Base-by-base conservation (phyloP, 2,888 invertebrate genomes). In the Smittia aterrima region DNA sequence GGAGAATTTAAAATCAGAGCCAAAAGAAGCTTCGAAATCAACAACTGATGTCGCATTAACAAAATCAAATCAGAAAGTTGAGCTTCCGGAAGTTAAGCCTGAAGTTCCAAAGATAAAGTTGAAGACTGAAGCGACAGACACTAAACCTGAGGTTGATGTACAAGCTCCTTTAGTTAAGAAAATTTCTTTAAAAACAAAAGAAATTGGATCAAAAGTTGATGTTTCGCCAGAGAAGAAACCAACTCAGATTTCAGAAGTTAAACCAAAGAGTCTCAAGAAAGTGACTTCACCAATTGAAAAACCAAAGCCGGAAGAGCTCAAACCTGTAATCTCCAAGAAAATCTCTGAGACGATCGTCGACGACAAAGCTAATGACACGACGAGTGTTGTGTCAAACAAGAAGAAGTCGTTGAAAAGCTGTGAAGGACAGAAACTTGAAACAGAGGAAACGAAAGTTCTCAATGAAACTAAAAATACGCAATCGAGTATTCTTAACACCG, bases 391-490 rank as follows among this genome's bases (percentile, higher is more conserved):
- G 3, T 24, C 20, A 7, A 58, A 58, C 20, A 58, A 47, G 47
- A 47, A 47, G 47, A 47, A 47, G 16, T 47, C 25, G 24, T n/a
- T 20, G 62, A 32, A 75, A 72, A 41, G 64, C 58, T 7, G 41
- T 76, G 77, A 77, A 78, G 78, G 78, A 77, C 80, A 78, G 81
- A 82, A 82, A 81, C 80, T 81, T 80, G 82, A 80, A 76, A 76
- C 74, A 25, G 38, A 25, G 41, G 22, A 73, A 64, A 41, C 11
- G 25, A 62, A 53, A 66, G 53, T 64, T 41, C 73, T 66, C 47
- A 47, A 74, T 27, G 53, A 74, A 66, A 66, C 40, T 66, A 68
- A 41, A 20, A 22, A 41, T 40, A 32, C 22, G 47, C 41, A 41
- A 22, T n/a, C 32, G 16, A 72, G 7, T 64, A 66, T 74, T 71